Percentiles rank a stretch among this genome's conserved stretches.
Evolutionary conservation across 2,888 invertebrate species (phyloP).

Genomic region (Tipula vernalis): DNA sequence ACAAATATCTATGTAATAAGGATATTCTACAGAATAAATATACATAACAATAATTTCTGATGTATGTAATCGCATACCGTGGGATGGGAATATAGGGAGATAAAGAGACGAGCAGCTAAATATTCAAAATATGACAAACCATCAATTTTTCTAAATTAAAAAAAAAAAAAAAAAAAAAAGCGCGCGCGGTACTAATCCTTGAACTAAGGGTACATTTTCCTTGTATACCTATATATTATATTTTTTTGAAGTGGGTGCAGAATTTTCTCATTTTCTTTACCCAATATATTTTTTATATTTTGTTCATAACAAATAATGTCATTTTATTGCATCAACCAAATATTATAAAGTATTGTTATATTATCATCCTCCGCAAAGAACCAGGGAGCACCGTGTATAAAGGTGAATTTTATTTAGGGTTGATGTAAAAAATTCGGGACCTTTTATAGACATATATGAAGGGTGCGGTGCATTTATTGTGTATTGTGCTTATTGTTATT

Average conservation of each 20-base stretch:
- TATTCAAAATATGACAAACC: constrained; percentile 4
- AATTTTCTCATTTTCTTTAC: not conserved
- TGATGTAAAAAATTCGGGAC: not conserved
- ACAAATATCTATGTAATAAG: not conserved
- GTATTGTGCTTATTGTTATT: not conserved
- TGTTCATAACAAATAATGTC: not conserved
- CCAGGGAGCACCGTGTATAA: not conserved
- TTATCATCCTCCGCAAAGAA: not conserved
- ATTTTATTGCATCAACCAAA: not conserved
- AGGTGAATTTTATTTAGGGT: not conserved
- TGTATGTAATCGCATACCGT: not conserved
- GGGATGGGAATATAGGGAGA: not conserved
- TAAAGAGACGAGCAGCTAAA: not conserved
- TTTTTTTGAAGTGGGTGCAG: not conserved
- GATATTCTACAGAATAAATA: not conserved
- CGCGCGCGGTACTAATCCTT: not conserved
- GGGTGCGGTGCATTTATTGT: not conserved
- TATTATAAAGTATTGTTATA: not conserved
- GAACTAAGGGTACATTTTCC: not conserved
- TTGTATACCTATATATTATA: not conserved
- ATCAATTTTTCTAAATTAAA: not conserved
- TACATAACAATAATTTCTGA: not conserved
- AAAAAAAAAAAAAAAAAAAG: not conserved
- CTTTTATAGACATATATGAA: not conserved
- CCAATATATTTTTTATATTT: not conserved